Percentiles rank a stretch among this genome's conserved stretches.
Evolutionary conservation across 2,113 vertebrate genomes (phyloP).

Genomic region (Corythoichthys haematopterus): DNA sequence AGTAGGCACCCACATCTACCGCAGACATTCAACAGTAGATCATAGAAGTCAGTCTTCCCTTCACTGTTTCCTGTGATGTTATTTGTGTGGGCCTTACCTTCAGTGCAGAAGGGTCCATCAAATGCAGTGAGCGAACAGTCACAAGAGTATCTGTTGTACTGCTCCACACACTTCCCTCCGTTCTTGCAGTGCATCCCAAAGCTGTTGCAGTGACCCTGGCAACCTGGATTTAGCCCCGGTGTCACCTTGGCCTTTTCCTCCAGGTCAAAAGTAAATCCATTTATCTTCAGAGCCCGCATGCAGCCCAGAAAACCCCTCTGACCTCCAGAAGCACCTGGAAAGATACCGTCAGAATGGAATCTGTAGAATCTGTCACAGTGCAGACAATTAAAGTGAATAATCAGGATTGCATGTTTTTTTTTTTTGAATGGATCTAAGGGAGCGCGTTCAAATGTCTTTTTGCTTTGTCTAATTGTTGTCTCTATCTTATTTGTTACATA

Average conservation of each 20-base stretch:
- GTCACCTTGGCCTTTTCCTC: conserved; percentile 83
- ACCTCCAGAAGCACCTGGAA: conserved; percentile 84
- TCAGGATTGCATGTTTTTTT: no score
- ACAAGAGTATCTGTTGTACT: conserved; percentile 88
- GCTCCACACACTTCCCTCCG: conserved; percentile 88
- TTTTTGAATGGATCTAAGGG: no score
- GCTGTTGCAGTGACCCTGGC: conserved; percentile 88
- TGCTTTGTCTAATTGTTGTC: no score
- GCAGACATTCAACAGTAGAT: background rate
- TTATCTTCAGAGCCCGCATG: conserved; percentile 88
- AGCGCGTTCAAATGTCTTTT: no score
- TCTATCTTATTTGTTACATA: no score
- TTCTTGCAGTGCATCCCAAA: conserved; percentile 86
- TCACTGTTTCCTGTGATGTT: background rate
- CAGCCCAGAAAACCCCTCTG: conserved; percentile 92
- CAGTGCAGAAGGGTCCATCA: conserved; percentile 86
- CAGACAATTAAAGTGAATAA: background rate
- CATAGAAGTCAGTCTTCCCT: background rate
- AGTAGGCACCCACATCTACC: conserved; percentile 91
- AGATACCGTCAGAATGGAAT: background rate
- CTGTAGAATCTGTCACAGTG: background rate
- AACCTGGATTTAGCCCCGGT: conserved; percentile 85
- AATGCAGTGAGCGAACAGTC: conserved; percentile 88
- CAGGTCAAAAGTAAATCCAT: conserved; percentile 85
- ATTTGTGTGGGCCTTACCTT: conserved; percentile 68